phyloP scores from a whole-genome alignment of 2,797 vertebrate species.

The Acipenser ruthenus region DNA sequence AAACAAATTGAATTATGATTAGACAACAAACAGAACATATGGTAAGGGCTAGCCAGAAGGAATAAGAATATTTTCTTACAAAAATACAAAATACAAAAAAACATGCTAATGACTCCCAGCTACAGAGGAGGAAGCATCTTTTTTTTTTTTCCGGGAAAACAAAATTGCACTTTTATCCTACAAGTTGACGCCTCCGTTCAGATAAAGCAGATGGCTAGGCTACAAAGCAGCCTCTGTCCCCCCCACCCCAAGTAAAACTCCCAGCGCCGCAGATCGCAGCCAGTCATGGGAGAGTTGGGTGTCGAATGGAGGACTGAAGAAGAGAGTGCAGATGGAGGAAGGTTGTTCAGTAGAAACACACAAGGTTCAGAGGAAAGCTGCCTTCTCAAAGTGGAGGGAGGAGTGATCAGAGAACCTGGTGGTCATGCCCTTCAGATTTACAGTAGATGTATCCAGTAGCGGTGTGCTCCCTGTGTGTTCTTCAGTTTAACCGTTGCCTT shows the following conservation, averaged over 20 bases:
- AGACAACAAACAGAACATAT: slow-evolving; percentile 60
- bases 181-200: slow-evolving; percentile 58
- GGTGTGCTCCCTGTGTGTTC: not conserved
- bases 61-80: slow-evolving; percentile 53
- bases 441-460: slow-evolving; percentile 9
- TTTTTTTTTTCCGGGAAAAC: slow-evolving; percentile 51
- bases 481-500: not conserved
- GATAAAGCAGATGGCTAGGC: slow-evolving; percentile 59
- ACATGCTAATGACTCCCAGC: slow-evolving; percentile 74
- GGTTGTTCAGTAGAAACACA: slow-evolving; percentile 15
- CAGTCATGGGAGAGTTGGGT: slow-evolving; percentile 26
- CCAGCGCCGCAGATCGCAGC: slow-evolving; percentile 30
- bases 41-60: slow-evolving; percentile 76
- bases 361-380: slow-evolving; percentile 7
- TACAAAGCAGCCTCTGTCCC: slow-evolving; percentile 37
- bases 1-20: slow-evolving; percentile 42
- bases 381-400: slow-evolving; percentile 5
- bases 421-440: slow-evolving; percentile 14
- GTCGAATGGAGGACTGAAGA: slow-evolving; percentile 14
- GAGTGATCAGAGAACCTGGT: not conserved
- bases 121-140: slow-evolving; percentile 72
- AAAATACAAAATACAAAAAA: slow-evolving; percentile 43
- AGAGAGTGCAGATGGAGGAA: slow-evolving; percentile 7
- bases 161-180: slow-evolving; percentile 83
- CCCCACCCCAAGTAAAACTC: slow-evolving; percentile 18